Evolutionary conservation across 2,888 invertebrate genomes (phyloP).

Genomic region (Heliconius sara): DNA sequence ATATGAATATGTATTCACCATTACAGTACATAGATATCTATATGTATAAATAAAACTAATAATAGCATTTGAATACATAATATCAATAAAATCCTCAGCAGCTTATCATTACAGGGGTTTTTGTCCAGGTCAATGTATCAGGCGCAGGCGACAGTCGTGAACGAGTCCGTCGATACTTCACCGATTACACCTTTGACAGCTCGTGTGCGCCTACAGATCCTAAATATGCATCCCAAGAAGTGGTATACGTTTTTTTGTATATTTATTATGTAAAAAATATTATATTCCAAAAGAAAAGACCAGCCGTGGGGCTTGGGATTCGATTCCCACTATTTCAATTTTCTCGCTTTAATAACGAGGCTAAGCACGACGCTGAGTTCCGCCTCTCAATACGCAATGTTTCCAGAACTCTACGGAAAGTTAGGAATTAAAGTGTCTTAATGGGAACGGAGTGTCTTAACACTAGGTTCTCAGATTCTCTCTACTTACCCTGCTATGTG

Average conservation of each 20-base stretch:
- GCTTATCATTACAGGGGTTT: background rate
- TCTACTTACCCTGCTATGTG: background rate
- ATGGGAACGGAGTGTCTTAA: too few species aligned
- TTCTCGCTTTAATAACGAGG: background rate
- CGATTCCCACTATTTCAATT: background rate
- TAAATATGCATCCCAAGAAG: conserved; percentile 81
- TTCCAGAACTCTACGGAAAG: background rate
- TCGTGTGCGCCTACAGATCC: conserved; percentile 74
- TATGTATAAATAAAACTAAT: background rate
- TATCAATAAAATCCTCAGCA: background rate
- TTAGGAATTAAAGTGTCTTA: background rate
- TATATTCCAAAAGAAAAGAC: too few species aligned
- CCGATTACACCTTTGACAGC: conserved; percentile 87
- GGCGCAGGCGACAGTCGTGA: conserved; percentile 88
- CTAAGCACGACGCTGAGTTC: background rate
- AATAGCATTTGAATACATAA: background rate
- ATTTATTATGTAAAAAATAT: background rate
- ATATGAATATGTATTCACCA: background rate
- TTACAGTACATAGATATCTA: background rate
- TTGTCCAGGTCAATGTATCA: conserved; percentile 83
- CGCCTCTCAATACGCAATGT: background rate
- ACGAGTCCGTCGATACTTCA: conserved; percentile 85
- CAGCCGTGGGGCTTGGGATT: too few species aligned
- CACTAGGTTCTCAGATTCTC: too few species aligned
- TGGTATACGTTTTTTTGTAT: conserved; percentile 55